phyloP scores from a whole-genome alignment of 1,140 invertebrate species.

The Latrodectus geometricus region DNA sequence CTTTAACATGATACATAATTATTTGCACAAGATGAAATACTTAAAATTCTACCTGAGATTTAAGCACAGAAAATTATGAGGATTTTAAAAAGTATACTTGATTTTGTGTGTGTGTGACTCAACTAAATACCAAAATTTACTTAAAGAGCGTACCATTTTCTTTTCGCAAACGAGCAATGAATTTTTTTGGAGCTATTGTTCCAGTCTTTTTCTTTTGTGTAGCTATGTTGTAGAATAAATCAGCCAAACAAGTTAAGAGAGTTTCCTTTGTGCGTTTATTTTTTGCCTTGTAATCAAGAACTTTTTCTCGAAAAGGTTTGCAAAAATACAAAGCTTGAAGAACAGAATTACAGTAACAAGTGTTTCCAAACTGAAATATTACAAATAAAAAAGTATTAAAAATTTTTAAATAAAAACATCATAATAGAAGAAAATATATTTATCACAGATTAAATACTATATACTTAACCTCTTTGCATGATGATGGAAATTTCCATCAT shows the following conservation, averaged over 20 bases:
- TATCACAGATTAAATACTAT: too few relatives aligned
- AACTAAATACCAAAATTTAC: too few relatives aligned
- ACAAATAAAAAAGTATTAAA: neutral
- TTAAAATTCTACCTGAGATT: too few relatives aligned
- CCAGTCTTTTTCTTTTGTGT: constrained; percentile 99
- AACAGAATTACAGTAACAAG: constrained; percentile 99
- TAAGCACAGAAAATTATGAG: too few relatives aligned
- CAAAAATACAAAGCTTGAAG: constrained; percentile 99
- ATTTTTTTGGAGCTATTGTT: constrained; percentile 99
- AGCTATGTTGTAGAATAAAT: constrained; percentile 98
- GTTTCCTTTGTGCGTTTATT: constrained; percentile 99
- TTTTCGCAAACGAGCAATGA: constrained; percentile 96
- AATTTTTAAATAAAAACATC: too few relatives aligned
- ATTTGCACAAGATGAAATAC: too few relatives aligned
- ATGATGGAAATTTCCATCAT: too few relatives aligned
- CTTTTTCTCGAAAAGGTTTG: constrained; percentile 97
- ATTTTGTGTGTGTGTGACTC: too few relatives aligned
- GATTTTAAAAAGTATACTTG: too few relatives aligned
- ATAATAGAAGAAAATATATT: too few relatives aligned
- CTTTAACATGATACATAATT: too few relatives aligned
- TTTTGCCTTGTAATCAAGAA: constrained; percentile 97
- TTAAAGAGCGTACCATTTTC: constrained; percentile 85
- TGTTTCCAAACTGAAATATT: constrained; percentile 95
- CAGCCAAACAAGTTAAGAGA: constrained; percentile 94
- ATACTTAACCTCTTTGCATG: too few relatives aligned